Base-by-base conservation (phyloP, 1,140 invertebrate species). In the Idris sp. region DNA sequence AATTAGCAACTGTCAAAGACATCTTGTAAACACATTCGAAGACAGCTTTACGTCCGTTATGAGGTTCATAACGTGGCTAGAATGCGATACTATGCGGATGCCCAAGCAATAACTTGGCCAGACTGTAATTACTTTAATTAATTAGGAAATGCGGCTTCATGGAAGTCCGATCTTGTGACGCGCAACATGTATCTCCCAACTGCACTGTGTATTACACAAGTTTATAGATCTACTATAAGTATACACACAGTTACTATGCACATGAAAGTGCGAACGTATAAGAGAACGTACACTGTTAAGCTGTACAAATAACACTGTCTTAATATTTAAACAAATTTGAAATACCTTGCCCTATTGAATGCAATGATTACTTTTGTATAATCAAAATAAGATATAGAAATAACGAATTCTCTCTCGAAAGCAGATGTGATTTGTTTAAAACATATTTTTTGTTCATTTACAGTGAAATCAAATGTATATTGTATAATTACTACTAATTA, bases 81-180 rank as follows among this genome's bases (percentile, higher is more conserved):
- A 77, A 77, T 79, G 71, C 62, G 79, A 77, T 76, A 79, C 65
- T 67, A 68, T 74, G 69, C 75, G 77, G 53, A 78, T 76, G 76
- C 74, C 73, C 67, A 43, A 76, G 81, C 79, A 84, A 83, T 84
- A 84, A 85, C 80, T 85, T 79, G 79, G 77, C 77, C 76, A 64
- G 76, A 75, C 58, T 80, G 79, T 83, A 83, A 86, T 86, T 84
- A 84, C 79, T 84, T 85, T 81, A 85, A 84, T 86, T 85, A 85
- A 86, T 85, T 82, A 86, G 81, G 79, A 81, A 84, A 79, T 72
- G 79, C 72, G 76, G 76, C 75, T 82, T 81, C 82, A 81, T 80
- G 80, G 77, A 83, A 84, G 81, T 81, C 79, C 81, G 65, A 84
- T 84, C 81, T 81, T 82, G 82, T 79, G 71, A 79, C 76, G 76